Percentiles rank a stretch among this genome's conserved stretches.
Evolutionary conservation across 2,113 vertebrate species (phyloP).

Genomic region (Thamnophis sirtalis): DNA sequence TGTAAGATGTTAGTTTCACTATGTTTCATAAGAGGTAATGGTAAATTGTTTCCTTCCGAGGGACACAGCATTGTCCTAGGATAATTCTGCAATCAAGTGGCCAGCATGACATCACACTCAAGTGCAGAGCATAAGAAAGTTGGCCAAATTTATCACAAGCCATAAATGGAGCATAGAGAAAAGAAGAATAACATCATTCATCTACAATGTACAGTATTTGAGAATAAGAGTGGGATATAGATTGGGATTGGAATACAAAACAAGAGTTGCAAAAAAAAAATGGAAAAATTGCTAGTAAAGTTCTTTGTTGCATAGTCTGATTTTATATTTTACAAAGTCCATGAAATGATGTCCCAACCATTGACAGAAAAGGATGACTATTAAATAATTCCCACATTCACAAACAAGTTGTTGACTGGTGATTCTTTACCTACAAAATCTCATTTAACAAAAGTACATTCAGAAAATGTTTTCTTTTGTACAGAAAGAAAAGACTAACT

Average conservation of each 20-base stretch:
- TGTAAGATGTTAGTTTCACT: neutral
- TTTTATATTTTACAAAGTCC: neutral
- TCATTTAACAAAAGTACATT: neutral
- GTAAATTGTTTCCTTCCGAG: neutral
- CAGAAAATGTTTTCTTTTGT: neutral
- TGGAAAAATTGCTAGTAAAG: neutral
- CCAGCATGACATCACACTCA: no score
- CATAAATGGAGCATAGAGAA: neutral
- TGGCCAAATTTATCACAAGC: neutral
- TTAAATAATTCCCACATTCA: neutral
- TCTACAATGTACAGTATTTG: neutral
- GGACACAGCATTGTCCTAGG: no score
- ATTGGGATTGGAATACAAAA: neutral
- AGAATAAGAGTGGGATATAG: neutral
- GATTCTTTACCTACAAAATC: neutral
- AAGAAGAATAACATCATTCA: neutral
- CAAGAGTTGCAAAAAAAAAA: neutral
- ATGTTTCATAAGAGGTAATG: neutral
- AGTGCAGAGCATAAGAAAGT: neutral
- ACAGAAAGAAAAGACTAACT: neutral
- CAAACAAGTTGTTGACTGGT: neutral
- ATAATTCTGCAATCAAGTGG: no score
- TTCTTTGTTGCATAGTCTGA: neutral
- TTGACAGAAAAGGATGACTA: neutral
- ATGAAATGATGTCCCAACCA: neutral